Evolutionary conservation across 2,797 vertebrate species (phyloP), one percentile per base, ranked within the genome.

Genomic region (Coreius guichenoti): DNA sequence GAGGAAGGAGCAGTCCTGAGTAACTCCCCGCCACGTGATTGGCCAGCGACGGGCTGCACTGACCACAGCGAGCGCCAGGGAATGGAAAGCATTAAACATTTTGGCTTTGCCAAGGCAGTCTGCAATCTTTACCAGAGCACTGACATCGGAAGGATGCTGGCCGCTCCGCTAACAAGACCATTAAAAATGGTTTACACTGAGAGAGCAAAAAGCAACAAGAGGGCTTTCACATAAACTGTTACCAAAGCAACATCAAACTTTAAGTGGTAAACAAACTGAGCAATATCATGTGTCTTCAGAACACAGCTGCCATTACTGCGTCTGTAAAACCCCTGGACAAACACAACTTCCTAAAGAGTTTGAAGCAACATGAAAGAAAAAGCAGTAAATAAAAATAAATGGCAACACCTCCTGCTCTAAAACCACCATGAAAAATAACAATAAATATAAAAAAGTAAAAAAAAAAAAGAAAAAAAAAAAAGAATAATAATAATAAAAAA

Each of bases 1-100:
- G 72, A 85, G 89, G 86, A 89, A 86, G 63, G 81, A 89, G 65
- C n/a, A 75, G 76, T 43, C 78, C 81, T 89, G 79, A 90, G 67
- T 85, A 87, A 88, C 89, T 87, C 89, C 91, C 88, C 91, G 89
- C 90, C 90, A 86, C 91, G 90, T 91, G 92, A 92, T 90, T 91
- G 91, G 90, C 86, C 70, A 87, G 23, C 68, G 83, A 82, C 80
- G 70, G 82, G 49, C 89, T 82, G 87, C 89, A 91, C 91, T 91
- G 91, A 89, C 87, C 90, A 86, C 14, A 82, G 87, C 87, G 81
- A 91, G 47, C 31, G 80, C 81, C 85, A 90, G 87, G 89, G 90
- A 91, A 90, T 87, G 89, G 92, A 93, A 93, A 93, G 91, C 74
- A 78, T 82, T 85, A 87, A 87, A 87, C 80, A 85, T 58, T 39